Evolutionary conservation across 2,113 vertebrate species (phyloP).

Genomic region (Grus americana): DNA sequence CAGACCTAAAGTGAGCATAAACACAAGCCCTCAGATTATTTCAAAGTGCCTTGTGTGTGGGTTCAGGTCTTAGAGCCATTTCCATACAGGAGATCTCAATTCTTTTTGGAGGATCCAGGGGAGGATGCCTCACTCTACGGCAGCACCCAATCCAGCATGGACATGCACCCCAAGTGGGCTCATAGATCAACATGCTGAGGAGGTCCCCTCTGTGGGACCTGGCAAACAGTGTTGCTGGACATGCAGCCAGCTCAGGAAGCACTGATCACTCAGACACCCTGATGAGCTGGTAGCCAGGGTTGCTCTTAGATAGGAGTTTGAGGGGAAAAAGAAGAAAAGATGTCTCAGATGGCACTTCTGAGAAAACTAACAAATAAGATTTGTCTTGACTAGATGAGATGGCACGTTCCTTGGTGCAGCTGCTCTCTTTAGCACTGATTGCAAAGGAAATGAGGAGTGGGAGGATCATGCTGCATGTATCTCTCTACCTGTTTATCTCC

Average conservation of each 20-base stretch:
- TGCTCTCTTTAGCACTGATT: neutral
- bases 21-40: neutral
- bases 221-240: fast-evolving
- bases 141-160: neutral
- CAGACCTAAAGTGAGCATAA: neutral
- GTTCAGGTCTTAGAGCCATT: neutral
- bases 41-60: neutral
- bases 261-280: neutral
- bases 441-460: neutral
- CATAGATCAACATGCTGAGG: neutral
- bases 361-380: neutral
- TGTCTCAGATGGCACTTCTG: neutral
- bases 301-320: neutral
- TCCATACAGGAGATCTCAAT: neutral
- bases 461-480: neutral
- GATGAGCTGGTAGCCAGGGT: neutral
- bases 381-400: neutral
- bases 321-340: neutral
- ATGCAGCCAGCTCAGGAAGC: neutral
- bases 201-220: neutral
- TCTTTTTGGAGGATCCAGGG: neutral
- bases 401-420: neutral
- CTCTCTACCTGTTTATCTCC: neutral
- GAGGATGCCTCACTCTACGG: neutral
- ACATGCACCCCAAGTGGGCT: fast-evolving